Percentiles rank a stretch among this genome's conserved stretches.
These are phyloP conservation scores for Tachyglossus aculeatus DNA, from an alignment of 2,797 vertebrate genomes.

Conservation along the genomic window DNA sequence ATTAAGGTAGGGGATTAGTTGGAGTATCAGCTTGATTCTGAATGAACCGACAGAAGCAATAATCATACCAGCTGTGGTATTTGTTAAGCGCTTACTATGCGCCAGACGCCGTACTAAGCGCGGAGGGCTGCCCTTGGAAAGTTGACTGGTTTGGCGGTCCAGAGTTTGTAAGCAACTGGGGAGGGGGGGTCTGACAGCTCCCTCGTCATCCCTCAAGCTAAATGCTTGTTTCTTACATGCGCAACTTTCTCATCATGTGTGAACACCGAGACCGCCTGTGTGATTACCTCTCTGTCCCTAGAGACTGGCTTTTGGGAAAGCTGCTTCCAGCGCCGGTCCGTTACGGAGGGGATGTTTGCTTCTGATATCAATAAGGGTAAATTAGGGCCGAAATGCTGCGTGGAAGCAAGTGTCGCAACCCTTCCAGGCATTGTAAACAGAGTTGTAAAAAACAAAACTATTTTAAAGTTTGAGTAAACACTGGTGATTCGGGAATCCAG, in stretches of 20 bases:
- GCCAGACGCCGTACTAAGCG: too few relatives aligned
- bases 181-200: not conserved
- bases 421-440: not conserved
- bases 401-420: not conserved
- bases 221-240: not conserved
- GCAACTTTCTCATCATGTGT: slow-evolving; percentile 31
- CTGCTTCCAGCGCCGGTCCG: slow-evolving; percentile 28
- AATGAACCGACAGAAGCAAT: too few relatives aligned
- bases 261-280: not conserved
- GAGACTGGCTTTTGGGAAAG: slow-evolving; percentile 30
- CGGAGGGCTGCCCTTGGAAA: slow-evolving; percentile 2
- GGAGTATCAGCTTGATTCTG: not conserved
- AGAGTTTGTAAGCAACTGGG: not conserved
- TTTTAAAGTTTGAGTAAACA: not conserved
- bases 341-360: not conserved
- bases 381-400: not conserved
- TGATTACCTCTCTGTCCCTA: slow-evolving; percentile 27
- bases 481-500: not conserved
- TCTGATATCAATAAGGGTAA: slow-evolving; percentile 26
- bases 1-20: slow-evolving; percentile 28
- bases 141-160: not conserved
- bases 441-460: not conserved
- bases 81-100: too few relatives aligned
- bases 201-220: not conserved
- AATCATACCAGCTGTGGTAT: too few relatives aligned